These are phyloP conservation scores for Aphyosemion australe DNA, from an alignment of 2,113 vertebrate genomes.

Conservation along the genomic window DNA sequence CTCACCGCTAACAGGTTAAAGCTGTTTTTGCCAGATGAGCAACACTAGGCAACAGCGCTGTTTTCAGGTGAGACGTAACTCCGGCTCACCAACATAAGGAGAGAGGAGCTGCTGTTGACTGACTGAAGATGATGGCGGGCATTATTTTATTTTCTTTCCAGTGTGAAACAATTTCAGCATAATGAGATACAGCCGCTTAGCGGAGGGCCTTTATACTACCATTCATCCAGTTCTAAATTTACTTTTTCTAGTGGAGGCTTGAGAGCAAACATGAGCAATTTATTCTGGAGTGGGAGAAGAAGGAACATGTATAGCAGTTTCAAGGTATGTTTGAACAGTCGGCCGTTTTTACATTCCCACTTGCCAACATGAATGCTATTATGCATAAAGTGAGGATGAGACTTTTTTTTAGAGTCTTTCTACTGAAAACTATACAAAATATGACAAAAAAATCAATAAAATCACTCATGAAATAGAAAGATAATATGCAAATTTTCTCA, in stretches of 20 bases:
- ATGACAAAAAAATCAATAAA: too few relatives aligned
- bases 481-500: too few relatives aligned
- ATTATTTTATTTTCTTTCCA: slow-evolving; percentile 1
- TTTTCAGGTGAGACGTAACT: slow-evolving; percentile 1
- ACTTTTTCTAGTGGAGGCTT: background rate
- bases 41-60: slow-evolving; percentile 2
- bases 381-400: too few relatives aligned
- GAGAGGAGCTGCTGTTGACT: background rate
- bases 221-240: background rate
- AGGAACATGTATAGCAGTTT: background rate
- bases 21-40: slow-evolving; percentile 7
- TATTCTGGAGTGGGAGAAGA: background rate
- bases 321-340: background rate
- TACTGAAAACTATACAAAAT: too few relatives aligned
- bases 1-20: background rate
- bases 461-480: too few relatives aligned
- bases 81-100: background rate
- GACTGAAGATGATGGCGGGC: background rate
- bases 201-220: background rate
- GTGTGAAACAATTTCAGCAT: background rate
- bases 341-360: background rate
- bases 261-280: background rate
- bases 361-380: too few relatives aligned
- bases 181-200: background rate
- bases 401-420: too few relatives aligned